Percentiles rank a stretch among this genome's conserved stretches.
These are phyloP conservation scores for Neosilurus mollespiculum DNA, from an alignment of 2,797 vertebrate species.

Conservation along the genomic window DNA sequence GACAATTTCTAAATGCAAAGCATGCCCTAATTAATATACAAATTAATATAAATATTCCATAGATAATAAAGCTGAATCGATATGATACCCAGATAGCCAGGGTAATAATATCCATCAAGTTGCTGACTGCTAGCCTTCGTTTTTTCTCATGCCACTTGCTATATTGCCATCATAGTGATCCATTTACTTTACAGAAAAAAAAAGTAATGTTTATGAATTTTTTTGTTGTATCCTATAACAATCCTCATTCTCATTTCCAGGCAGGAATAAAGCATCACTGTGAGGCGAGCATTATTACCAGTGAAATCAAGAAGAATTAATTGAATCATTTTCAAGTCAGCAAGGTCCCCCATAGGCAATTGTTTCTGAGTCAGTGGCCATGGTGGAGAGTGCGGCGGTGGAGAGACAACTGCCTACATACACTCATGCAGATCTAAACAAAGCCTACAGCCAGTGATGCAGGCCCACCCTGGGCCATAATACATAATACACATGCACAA, in stretches of 20 bases:
- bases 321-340: conserved; percentile 79
- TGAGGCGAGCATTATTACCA: conserved; percentile 72
- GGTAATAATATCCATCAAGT: conserved; percentile 2
- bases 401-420: conserved; percentile 38
- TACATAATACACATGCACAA: conserved; percentile 51
- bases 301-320: conserved; percentile 78
- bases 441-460: conserved; percentile 45
- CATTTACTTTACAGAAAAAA: background rate
- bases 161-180: background rate
- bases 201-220: conserved; percentile 23
- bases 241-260: conserved; percentile 47
- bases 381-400: conserved; percentile 56
- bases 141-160: background rate
- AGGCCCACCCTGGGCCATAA: conserved; percentile 48
- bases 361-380: conserved; percentile 77
- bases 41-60: background rate
- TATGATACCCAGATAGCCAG: background rate
- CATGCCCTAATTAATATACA: background rate
- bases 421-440: conserved; percentile 36
- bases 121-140: no score
- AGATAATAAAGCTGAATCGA: background rate
- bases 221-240: conserved; percentile 42
- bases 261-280: conserved; percentile 55
- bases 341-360: conserved; percentile 69
- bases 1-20: background rate